Conservation (phyloP, 2,797 vertebrate genomes). For the Antrozous pallidus region DNA sequence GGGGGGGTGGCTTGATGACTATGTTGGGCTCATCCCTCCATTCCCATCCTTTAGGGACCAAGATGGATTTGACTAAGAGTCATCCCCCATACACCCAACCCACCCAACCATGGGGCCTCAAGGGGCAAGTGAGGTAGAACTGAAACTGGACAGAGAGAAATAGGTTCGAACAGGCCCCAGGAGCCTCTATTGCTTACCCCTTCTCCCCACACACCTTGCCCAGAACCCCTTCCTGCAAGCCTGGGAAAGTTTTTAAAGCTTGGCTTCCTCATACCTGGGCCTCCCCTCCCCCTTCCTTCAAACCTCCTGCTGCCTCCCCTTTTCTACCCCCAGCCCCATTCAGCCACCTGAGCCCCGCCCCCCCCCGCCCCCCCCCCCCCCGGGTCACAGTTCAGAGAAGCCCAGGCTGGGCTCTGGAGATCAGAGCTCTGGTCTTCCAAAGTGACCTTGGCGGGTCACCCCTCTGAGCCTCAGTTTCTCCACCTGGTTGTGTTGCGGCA, state of each 20-base stretch:
- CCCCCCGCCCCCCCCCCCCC: too few relatives aligned
- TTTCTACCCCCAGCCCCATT: background rate
- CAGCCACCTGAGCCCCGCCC: background rate
- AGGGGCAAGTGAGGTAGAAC: slow-evolving; percentile 17
- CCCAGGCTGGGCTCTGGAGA: background rate
- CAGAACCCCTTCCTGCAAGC: background rate
- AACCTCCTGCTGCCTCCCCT: background rate
- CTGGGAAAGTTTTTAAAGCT: slow-evolving; percentile 32
- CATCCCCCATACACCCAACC: background rate
- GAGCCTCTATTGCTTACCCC: background rate
- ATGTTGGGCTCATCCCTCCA: too few relatives aligned
- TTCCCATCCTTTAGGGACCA: background rate
- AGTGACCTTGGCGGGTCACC: background rate
- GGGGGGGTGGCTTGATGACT: background rate
- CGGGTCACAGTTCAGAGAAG: background rate
- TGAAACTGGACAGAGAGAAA: slow-evolving; percentile 32
- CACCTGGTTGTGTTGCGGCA: background rate
- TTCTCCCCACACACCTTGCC: background rate
- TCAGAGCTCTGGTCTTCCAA: background rate
- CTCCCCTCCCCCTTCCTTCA: background rate
- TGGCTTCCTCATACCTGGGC: background rate
- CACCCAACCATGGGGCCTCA: background rate
- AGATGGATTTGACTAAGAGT: background rate
- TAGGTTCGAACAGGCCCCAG: background rate
- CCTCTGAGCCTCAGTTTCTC: background rate